Base-by-base conservation (phyloP, 92 coral and sea anemone species). In the Palythoa grandiflora region DNA sequence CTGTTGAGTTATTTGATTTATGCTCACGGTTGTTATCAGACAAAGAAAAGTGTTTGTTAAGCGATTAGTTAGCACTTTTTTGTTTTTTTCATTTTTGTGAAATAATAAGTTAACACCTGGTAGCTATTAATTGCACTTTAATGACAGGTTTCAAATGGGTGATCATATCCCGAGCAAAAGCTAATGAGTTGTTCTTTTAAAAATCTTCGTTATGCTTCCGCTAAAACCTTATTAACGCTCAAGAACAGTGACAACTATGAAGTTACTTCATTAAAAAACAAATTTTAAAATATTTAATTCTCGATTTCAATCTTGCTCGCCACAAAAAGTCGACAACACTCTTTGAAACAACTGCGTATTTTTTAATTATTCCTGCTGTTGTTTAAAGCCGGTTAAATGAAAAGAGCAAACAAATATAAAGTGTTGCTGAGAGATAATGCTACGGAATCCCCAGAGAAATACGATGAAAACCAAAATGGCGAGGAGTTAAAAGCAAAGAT, bases 401-500 rank as follows among this genome's bases (percentile, higher is more conserved):
- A 81, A 21, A 47, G 63, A n/a, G 75, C 47, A 20, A 81, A 54
- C 75, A 81, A 65, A 16, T 81, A 81, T 15, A 48, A 47, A n/a
- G 86, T 81, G 17, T 66, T 40, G 11, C 10, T 12, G 1, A 20
- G 53, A 44, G 60, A 66, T 1, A 28, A 37, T 8, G 35, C 1
- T 6, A 79, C 10, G 38, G 63, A 81, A 3, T 2, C 9, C 35
- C 16, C 60, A 12, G 76, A 81, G 39, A 47, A 65, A 14, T 57
- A 11, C 13, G 63, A 68, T 53, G 87, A 85, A 38, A 87, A 89
- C 9, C 19, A 21, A 14, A 88, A 79, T 51, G 83, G 75, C 70
- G 81, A 53, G 38, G 89, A 84, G 73, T 81, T 85, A 14, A 74
- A 13, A 36, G 74, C 71, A 19, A 91, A 91, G 75, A 72, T 88